Evolutionary conservation across 2,113 vertebrate species (phyloP), one percentile per base, ranked within the genome.

Genomic region (Macquaria australasica): DNA sequence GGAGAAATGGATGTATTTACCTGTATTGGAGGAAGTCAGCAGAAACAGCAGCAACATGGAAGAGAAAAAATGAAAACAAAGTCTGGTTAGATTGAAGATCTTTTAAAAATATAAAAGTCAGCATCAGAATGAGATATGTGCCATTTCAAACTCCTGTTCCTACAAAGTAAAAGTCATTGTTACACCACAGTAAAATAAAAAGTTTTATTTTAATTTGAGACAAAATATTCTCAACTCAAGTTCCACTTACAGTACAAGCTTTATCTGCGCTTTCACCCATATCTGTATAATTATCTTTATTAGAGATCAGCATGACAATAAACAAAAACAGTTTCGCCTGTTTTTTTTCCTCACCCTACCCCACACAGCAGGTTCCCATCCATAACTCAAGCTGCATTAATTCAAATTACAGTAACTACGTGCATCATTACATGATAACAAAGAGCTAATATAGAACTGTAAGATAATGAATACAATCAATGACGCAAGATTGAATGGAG

Each of bases 31-130:
- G 81, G 41, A 74, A 58, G 71, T 58, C 6, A 73, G 58, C 58
- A 62, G 73, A 50, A 80, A 21, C 68, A 68, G 77, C 73, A 89
- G 68, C 59, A n/a, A 91, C 94, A 95, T 94, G 92, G 83, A 95
- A 90, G 83, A 94, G 70, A 89, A 82, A 82, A 60, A 53, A 51
- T 55, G 84, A 25, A 51, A 68, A 53, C 3, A 89, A 2, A 82
- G 4, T 28, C 3, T 28, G 37, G 85, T 88, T 86, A 87, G 77
- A 81, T 39, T 37, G 6, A 0, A 70, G 4, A 43, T 37, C 5
- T 60, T 60, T 60, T 8, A 14, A 55, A 59, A 31, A 23, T 0
- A 51, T 1, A 11, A 21, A 45, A 18, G 11, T 55, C 25, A 68
- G 51, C 2, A 23, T 53, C 4, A 14, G 14, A 41, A 43, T 70